phyloP scores from a whole-genome alignment of 2,888 invertebrate genomes.

The Apantesis nais region DNA sequence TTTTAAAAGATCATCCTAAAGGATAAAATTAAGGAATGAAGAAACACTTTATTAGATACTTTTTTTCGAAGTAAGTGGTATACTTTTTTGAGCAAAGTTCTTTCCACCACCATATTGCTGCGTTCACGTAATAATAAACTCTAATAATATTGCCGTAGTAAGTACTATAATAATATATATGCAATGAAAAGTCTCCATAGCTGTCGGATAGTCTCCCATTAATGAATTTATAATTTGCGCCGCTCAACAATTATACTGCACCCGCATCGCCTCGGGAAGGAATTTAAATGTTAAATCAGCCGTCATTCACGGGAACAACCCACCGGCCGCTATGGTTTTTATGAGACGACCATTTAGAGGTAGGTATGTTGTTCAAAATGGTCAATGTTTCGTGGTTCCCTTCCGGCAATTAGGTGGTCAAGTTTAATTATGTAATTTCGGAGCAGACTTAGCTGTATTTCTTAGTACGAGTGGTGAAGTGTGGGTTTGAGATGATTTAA shows the following conservation, averaged over 20 bases:
- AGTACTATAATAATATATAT: constrained; percentile 13
- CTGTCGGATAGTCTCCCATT: constrained; percentile 58
- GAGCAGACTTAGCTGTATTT: constrained; percentile 15
- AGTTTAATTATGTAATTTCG: constrained; percentile 25
- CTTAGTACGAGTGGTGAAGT: constrained; percentile 14
- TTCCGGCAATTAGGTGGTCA: constrained; percentile 48
- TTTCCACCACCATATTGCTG: background rate
- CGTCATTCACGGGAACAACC: constrained; percentile 59
- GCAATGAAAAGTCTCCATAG: constrained; percentile 55
- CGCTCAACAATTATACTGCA: constrained; percentile 66
- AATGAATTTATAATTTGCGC: constrained; percentile 80
- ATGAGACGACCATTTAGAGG: constrained; percentile 43
- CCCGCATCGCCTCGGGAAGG: constrained; percentile 64
- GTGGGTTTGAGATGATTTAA: constrained; percentile 13
- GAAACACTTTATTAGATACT: too few species aligned
- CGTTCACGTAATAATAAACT: background rate
- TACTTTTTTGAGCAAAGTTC: too few species aligned
- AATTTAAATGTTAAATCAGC: constrained; percentile 71
- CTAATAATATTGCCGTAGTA: background rate
- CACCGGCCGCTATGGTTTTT: constrained; percentile 57
- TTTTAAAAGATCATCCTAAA: background rate
- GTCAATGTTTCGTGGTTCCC: constrained; percentile 30
- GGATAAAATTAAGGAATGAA: too few species aligned
- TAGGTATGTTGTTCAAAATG: constrained; percentile 37
- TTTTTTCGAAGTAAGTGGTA: too few species aligned